phyloP scores from a whole-genome alignment of 2,888 invertebrate genomes.

The Anoncus sp. region DNA sequence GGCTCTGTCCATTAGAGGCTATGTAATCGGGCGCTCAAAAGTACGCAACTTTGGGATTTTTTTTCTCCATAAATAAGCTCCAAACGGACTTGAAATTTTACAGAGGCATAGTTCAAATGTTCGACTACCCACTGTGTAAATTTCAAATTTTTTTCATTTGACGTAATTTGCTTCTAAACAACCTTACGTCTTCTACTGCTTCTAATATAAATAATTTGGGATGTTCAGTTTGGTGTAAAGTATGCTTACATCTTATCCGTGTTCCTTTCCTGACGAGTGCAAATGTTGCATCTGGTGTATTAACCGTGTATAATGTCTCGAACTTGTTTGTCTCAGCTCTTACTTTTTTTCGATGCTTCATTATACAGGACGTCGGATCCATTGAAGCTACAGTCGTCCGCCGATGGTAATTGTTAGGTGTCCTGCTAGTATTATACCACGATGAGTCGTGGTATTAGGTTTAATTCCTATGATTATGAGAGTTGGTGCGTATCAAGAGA shows the following conservation, averaged over 20 bases:
- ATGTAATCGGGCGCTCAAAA: too few relatives aligned
- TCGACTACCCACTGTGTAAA: too few relatives aligned
- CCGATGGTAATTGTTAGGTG: constrained; percentile 24
- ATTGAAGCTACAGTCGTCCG: constrained; percentile 37
- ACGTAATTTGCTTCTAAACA: too few relatives aligned
- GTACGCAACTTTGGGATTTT: too few relatives aligned
- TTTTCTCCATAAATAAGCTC: too few relatives aligned
- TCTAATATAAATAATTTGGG: constrained; percentile 60
- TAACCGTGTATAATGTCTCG: constrained; percentile 46
- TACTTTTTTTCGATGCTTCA: constrained; percentile 20
- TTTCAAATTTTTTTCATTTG: too few relatives aligned
- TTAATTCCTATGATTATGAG: constrained; percentile 6
- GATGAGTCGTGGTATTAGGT: constrained; percentile 11
- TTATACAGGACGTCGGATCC: constrained; percentile 47
- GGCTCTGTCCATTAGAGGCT: too few relatives aligned
- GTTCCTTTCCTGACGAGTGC: constrained; percentile 41
- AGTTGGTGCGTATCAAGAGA: neutral
- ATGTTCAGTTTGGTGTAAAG: constrained; percentile 60
- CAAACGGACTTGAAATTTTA: too few relatives aligned
- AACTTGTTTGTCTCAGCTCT: neutral
- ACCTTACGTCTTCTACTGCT: neutral
- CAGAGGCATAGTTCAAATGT: too few relatives aligned
- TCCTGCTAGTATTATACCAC: constrained; percentile 44
- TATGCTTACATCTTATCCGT: constrained; percentile 41
- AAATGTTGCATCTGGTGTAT: constrained; percentile 52